These are phyloP conservation scores for Cyprinus carpio DNA, from an alignment of 2,113 vertebrate species.

Conservation along the genomic window DNA sequence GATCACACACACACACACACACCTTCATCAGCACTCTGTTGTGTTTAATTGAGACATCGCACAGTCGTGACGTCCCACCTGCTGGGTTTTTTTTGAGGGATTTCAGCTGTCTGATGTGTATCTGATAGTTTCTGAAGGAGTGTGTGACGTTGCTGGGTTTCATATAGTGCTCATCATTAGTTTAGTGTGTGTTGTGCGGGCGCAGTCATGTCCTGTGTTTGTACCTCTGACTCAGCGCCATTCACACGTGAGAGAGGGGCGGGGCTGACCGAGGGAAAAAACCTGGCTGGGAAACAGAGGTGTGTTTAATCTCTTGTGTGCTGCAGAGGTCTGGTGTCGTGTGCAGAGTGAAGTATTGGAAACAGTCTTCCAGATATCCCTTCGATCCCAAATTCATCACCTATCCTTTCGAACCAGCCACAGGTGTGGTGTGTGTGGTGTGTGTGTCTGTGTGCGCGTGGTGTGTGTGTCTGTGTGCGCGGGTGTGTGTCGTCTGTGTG, in stretches of 20 bases:
- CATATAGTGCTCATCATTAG: neutral
- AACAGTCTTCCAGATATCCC: conserved; percentile 91
- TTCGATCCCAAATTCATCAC: conserved; percentile 98
- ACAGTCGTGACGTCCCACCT: neutral
- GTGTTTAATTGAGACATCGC: neutral
- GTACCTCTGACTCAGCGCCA: neutral
- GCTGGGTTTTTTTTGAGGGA: no score
- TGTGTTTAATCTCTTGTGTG: conserved; percentile 18
- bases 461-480: no score
- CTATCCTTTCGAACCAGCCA: conserved; percentile 94
- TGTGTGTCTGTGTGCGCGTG: no score
- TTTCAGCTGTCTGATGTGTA: no score
- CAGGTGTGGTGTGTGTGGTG: no score
- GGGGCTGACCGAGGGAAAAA: neutral
- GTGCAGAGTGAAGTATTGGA: conserved; percentile 93
- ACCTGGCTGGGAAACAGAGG: neutral
- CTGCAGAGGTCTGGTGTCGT: conserved; percentile 88
- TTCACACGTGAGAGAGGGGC: neutral
- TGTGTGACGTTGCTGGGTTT: no score
- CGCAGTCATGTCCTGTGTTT: no score
- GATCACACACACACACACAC: neutral
- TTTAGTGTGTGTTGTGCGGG: neutral
- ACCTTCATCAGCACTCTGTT: neutral
- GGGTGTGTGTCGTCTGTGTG: no score
- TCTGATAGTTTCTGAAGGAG: no score